Conservation (phyloP, 1,140 invertebrate species). For the Asobara japonica region DNA sequence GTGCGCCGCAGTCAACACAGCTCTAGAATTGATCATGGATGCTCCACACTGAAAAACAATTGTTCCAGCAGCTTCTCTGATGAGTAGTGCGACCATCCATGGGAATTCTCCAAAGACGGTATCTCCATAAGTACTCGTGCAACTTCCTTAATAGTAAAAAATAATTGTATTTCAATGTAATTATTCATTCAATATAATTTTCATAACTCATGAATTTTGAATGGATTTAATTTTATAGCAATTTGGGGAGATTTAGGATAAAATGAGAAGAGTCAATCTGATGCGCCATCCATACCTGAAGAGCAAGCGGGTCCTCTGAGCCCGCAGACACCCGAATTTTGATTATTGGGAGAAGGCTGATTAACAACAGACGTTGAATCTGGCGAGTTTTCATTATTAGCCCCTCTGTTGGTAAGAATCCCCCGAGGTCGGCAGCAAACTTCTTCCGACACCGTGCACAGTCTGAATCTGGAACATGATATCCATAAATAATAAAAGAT, state of each 20-base stretch:
- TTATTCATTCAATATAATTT: neutral
- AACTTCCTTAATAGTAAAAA: constrained; percentile 36
- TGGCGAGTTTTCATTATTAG: neutral
- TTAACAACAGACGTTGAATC: constrained; percentile 14
- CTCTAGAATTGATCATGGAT: constrained; percentile 64
- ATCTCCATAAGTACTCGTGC: constrained; percentile 40
- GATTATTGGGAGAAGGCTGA: neutral
- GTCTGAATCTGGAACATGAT: constrained; percentile 53
- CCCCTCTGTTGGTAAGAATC: constrained; percentile 1
- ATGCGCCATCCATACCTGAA: neutral
- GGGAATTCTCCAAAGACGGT: constrained; percentile 70
- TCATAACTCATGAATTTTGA: too few species aligned
- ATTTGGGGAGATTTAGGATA: neutral
- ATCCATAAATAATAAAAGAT: too few species aligned
- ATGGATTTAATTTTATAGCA: neutral
- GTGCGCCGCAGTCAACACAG: constrained; percentile 69
- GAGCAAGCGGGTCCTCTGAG: constrained; percentile 10
- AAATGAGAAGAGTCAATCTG: neutral
- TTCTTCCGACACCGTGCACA: constrained; percentile 46
- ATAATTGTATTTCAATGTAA: neutral
- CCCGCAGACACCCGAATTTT: constrained; percentile 24
- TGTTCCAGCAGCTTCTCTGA: constrained; percentile 39
- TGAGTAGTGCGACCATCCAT: constrained; percentile 68
- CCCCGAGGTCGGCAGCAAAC: constrained; percentile 51
- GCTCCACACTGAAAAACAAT: constrained; percentile 63